Base-by-base conservation (phyloP, 2,888 invertebrate species). In the Leucozona laternaria region DNA sequence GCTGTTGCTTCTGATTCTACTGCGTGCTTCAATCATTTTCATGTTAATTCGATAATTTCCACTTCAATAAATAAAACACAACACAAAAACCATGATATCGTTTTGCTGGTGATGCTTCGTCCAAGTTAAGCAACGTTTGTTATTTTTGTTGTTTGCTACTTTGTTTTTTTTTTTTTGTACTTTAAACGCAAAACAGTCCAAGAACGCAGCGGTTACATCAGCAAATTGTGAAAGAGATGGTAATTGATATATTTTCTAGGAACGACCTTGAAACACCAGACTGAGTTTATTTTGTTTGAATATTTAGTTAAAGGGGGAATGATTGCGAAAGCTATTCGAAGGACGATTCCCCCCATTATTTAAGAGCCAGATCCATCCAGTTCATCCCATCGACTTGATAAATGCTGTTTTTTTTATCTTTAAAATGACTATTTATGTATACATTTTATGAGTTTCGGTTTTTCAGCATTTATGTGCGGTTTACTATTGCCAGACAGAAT, bases 41-140 rank as follows among this genome's bases (percentile, higher is more conserved):
- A 82, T 82, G 86, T 86, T 86, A 82, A 86, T 82, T 86, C 82
- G 82, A 86, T 86, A 86, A 82, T 86, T 86, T 86, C 82, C 86
- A 78, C 70, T 86, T 82, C 34, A 75, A 82, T 86, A 82, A 82
- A 78, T 86, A 79, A 71, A 82, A 79, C 79, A 82, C 58, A 82
- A 79, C 79, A 82, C 58, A 75, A 86, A 70, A 82, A 70, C 77
- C 72, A 77, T 77, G 77, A 85, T 73, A 81, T 73, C 73, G 77
- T 72, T 78, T 78, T 77, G 62, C n/a, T n/a, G n/a, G n/a, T n/a
- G n/a, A n/a, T n/a, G n/a, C 34, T 64, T 78, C 68, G 62, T 43
- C 68, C 45, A 72, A 80, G 85, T 85, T 58, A 17, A 70, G 66
- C 58, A 68, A 72, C 28, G 48, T 43, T 62, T 28, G 40, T 68